Evolutionary conservation across 2,888 invertebrate genomes (phyloP), one percentile per base, ranked within the genome.

Genomic region (Horisme vitalbata): DNA sequence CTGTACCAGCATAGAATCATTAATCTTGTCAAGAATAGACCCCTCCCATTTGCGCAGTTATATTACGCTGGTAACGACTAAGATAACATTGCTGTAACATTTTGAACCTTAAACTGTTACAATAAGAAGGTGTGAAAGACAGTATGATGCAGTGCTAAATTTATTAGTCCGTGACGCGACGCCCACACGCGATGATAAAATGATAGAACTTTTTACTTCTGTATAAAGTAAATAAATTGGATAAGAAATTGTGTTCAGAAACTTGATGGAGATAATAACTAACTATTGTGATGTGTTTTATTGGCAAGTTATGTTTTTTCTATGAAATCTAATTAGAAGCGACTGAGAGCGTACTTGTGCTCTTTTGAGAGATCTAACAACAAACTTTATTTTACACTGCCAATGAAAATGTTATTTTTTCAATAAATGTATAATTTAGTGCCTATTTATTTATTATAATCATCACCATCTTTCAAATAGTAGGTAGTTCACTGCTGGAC

Each of bases 41-140:
- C 64, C 83, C 87, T 70, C 86, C 86, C 83, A 75, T 69, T 73
- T 77, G 78, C 75, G 76, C 77, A 70, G 72, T 68, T 55, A 76
- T 73, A 79, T 79, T 79, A 76, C 65, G 67, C 67, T 55, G 57
- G 14, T 43, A 28, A 12, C 32, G 32, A 8, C 20, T 10, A 23
- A n/a, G 12, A 4, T n/a, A 20, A 11, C n/a, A 3, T 10, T 34
- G 20, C 14, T 21, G 38, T 28, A 20, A 31, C 3, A 48, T 31
- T 48, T 36, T 52, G 36, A 47, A 68, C 68, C 64, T 57, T 75
- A 67, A 36, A 15, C 21, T 28, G 5, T 10, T 41, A 38, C 0
- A 0, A 38, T 52, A 66, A 50, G 52, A 58, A 12, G 21, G 44
- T 53, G 13, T 28, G 7, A 26, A 32, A 26, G 14, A 26, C 2